Evolutionary conservation across 2,797 vertebrate species (phyloP), one percentile per base, ranked within the genome.

Genomic region (Brotula barbata): DNA sequence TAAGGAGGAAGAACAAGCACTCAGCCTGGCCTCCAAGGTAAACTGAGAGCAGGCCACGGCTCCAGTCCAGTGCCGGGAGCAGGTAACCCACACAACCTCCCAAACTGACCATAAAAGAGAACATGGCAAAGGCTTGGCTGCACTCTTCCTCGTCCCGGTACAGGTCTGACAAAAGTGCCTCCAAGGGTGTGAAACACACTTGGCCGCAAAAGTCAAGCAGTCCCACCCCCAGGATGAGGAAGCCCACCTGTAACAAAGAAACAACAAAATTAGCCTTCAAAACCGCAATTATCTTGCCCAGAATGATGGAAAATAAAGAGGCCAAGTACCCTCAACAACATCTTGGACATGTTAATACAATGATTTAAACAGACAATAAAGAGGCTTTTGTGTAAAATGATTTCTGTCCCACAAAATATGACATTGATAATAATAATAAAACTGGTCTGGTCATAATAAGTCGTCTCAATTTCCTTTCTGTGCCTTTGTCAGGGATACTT

Each of bases 151-250:
- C 87, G 1, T 91, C 88, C 3, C 73, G 81, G 52, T 92, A 92
- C 60, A 93, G 81, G 78, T 93, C 92, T 0, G 91, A 93, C 44
- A 93, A 66, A 21, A 93, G 87, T 0, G 92, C 92, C 77, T 93
- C 92, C 72, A 93, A 65, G 0, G 91, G 91, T 0, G 92, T 93
- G 78, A 92, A 93, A 76, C 92, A 93, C 52, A 92, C 87, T 57
- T 93, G 92, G 49, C 92, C 91, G 25, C 92, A 92, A 61, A 92
- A 93, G 82, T 93, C 92, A 41, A 93, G 87, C 5, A 93, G 87
- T 3, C 89, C 91, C 55, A 93, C 92, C 0, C 92, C 92, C 6
- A 92, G 53, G 78, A 93, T 91, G 2, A 93, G 89, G 75, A 93
- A 85, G 60, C 78, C 85, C 74, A 93, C 90, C 88, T 93, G 72